These are phyloP conservation scores for Meghimatium bilineatum DNA, from an alignment of 2,888 invertebrate genomes.

Conservation along the genomic window DNA sequence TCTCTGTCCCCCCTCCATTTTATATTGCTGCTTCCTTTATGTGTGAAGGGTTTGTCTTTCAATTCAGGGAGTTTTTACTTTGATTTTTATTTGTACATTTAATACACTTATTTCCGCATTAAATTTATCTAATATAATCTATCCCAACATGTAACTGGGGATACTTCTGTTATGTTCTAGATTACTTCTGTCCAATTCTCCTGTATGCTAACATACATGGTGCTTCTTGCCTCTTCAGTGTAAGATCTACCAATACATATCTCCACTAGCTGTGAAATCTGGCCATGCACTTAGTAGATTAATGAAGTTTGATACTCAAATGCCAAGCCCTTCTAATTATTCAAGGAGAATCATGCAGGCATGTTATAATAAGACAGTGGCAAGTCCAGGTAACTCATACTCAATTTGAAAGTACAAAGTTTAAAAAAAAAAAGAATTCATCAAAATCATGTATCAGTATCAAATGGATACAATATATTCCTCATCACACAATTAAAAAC, in stretches of 20 bases:
- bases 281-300: slow-evolving; percentile 18
- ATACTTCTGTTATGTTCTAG: too few species aligned
- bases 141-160: too few species aligned
- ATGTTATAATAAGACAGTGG: background rate
- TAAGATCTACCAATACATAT: background rate
- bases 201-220: too few species aligned
- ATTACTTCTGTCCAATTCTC: too few species aligned
- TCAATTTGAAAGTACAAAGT: background rate
- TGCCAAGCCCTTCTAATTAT: slow-evolving; percentile 18
- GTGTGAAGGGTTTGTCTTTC: too few species aligned
- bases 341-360: background rate
- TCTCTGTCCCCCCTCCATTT: too few species aligned
- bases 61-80: too few species aligned
- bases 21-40: too few species aligned
- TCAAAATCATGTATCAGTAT: too few species aligned
- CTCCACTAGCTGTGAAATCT: background rate
- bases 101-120: too few species aligned
- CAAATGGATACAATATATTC: background rate
- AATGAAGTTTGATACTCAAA: slow-evolving; percentile 2
- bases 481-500: background rate
- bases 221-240: background rate
- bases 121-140: too few species aligned
- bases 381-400: slow-evolving; percentile 6
- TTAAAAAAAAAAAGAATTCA: background rate
- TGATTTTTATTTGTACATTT: too few species aligned